Evolutionary conservation across 2,888 invertebrate genomes (phyloP).

Genomic region (Agriopis aurantiaria): DNA sequence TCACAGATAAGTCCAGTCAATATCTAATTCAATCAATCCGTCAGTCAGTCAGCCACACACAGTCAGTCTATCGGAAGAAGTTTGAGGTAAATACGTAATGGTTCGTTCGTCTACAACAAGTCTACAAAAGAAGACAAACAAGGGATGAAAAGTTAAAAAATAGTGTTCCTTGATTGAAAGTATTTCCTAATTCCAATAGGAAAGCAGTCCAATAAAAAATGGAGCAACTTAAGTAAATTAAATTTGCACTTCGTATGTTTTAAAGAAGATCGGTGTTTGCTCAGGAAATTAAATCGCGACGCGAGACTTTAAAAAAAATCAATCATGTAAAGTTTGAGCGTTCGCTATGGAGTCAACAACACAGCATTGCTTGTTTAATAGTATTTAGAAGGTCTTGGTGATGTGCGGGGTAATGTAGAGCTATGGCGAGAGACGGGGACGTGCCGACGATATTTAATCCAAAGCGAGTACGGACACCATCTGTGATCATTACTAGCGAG

Average conservation of each 20-base stretch:
- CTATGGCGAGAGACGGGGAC: conserved; percentile 91
- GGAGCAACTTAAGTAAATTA: not conserved
- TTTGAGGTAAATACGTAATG: no score
- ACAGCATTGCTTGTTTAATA: conserved; percentile 4
- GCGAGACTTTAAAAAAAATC: conserved; percentile 13
- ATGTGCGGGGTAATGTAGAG: conserved; percentile 41
- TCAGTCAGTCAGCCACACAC: no score
- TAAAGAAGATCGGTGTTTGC: not conserved
- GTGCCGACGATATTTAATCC: conserved; percentile 94
- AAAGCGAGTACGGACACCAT: conserved; percentile 89
- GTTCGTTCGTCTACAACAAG: no score
- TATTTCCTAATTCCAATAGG: no score
- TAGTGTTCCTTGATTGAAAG: no score
- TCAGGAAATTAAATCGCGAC: not conserved
- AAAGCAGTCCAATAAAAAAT: not conserved
- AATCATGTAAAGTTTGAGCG: conserved; percentile 17
- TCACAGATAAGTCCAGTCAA: no score
- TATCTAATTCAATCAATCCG: no score
- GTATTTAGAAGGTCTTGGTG: not conserved
- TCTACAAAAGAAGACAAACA: no score
- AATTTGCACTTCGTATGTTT: not conserved
- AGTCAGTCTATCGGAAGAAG: no score
- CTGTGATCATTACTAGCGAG: conserved; percentile 89
- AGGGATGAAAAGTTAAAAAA: no score
- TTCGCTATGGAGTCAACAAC: not conserved